Evolutionary conservation across 2,888 invertebrate species (phyloP), one percentile per base, ranked within the genome.

Genomic region (Agriopis aurantiaria): DNA sequence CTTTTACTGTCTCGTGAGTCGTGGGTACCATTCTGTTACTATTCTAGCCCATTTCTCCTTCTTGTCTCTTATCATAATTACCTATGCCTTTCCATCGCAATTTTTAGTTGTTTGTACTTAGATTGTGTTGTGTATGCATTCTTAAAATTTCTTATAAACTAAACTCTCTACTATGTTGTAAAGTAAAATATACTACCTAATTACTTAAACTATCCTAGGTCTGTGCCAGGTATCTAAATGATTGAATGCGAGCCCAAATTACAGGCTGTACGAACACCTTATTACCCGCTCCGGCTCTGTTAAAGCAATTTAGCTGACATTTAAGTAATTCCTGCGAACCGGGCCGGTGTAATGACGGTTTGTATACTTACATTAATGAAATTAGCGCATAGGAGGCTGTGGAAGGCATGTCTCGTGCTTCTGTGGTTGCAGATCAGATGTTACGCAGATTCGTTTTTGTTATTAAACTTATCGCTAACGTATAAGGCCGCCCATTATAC

Each of bases 301-400:
- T 93, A 89, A 89, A 88, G 92, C 88, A 93, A 92, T 93, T 92
- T 92, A 91, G 83, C 93, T 92, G 93, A 93, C 93, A 93, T 94
- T 94, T 93, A 93, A 94, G 92, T 93, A 92, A 91, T 93, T 91
- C 89, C 83, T 75, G 83, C 84, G 86, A 90, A 90, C 87, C 88
- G 82, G 87, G 85, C 84, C 88, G 49, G 60, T 69, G 82, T 84
- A 83, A 75, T 76, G 70, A 71, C 61, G 67, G 74, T 71, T 67
- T 68, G 71, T 72, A 62, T 75, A 73, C 75, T 72, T 72, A 68
- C 69, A 72, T 72, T 73, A 76, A 74, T 74, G 68, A 71, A 74
- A 72, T 76, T 72, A 73, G 69, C 66, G 51, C 66, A 71, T 53
- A 56, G 46, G 65, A 69, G 46, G 49, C 57, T 52, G 60, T 51